Percentiles rank a stretch among this genome's conserved stretches.
phyloP scores from a whole-genome alignment of 1,140 invertebrate species.

The Eumaeus atala region DNA sequence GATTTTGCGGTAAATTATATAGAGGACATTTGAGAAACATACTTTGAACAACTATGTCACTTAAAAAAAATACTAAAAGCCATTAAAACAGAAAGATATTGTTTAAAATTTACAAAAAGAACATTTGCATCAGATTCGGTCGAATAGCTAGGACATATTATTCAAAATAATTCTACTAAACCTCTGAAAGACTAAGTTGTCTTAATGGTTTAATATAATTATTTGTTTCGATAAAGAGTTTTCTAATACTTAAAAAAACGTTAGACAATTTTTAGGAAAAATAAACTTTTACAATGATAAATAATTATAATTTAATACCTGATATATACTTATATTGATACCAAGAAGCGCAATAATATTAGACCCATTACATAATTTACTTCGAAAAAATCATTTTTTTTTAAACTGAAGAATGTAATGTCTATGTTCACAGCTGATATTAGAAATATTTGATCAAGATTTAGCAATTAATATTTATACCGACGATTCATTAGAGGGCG shows the following conservation, averaged over 20 bases:
- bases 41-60: no score
- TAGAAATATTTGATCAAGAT: slow-evolving; percentile 13
- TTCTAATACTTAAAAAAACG: background rate
- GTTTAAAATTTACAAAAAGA: background rate
- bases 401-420: slow-evolving; percentile 9
- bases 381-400: slow-evolving; percentile 9
- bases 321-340: background rate
- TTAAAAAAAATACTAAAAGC: no score
- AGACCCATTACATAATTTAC: slow-evolving; percentile 3
- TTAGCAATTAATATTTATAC: slow-evolving; percentile 13
- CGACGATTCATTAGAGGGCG: background rate
- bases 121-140: background rate
- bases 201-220: no score
- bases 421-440: slow-evolving; percentile 8
- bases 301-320: no score
- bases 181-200: background rate
- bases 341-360: background rate
- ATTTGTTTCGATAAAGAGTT: background rate
- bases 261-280: slow-evolving; percentile 2
- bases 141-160: no score
- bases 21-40: no score
- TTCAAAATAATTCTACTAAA: background rate
- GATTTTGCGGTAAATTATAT: no score
- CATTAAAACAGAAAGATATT: background rate
- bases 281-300: background rate